Base-by-base conservation (phyloP, 1,140 invertebrate genomes). In the Araneus ventricosus region DNA sequence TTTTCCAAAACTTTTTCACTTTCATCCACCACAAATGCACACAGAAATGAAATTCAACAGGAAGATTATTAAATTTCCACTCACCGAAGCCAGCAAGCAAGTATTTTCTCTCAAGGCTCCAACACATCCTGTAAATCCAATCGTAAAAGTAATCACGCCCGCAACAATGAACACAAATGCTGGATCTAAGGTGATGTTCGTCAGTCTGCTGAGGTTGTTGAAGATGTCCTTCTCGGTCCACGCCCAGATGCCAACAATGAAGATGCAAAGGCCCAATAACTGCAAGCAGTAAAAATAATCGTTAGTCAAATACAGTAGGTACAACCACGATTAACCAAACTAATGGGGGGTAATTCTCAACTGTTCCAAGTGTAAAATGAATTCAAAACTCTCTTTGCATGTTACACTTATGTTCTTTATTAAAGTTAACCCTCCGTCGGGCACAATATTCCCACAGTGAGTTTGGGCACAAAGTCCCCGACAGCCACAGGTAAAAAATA, bases 151-250 rank as follows among this genome's bases (percentile, higher is more conserved):
- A 92, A 99, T 96, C 86, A 97, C 97, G 92, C 98, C 97, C 97
- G 95, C 97, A 95, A 99, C 97, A 95, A 99, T 99, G 94, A 99
- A 96, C 92, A 99, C 97, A 95, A 99, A 99, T 63, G 99, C 99
- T 86, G 99, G 99, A 96, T 99, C 99, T 84, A 99, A 96, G 8
- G 98, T 97, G 90, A 99, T 97, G 92, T 96, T 96, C 8, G 96
- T 95, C n/a, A 99, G 96, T 94, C 97, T 97, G 39, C 97, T 97
- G 63, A 99, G 96, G 96, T 99, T 99, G 95, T 97, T 98, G 95
- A 99, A 99, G 93, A 98, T 99, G 95, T 99, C 98, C 96, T 99
- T 99, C 95, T 99, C 99, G 70, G 97, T 97, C 98, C 98, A 99
- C 84, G 99, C 98, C 99, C 99, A 99, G 85, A 99, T 96, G 70